Conservation (phyloP, 2,113 vertebrate species). For the Agapornis roseicollis region DNA sequence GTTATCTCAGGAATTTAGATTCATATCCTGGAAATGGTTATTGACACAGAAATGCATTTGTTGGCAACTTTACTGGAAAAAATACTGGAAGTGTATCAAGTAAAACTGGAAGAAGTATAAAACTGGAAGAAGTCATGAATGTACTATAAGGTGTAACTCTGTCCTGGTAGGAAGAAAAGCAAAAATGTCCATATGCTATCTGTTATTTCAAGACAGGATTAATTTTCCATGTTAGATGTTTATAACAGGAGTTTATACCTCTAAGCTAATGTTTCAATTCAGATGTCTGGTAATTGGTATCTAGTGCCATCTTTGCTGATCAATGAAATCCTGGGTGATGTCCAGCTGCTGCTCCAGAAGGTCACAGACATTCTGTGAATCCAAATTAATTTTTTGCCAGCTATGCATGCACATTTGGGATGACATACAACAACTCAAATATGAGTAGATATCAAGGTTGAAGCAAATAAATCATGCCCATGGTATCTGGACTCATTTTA, state of each 20-base stretch:
- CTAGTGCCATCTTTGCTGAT: neutral
- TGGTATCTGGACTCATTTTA: neutral
- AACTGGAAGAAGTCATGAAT: neutral
- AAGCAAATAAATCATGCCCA: neutral
- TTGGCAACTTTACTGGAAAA: neutral
- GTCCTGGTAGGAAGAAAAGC: neutral
- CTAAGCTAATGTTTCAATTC: neutral
- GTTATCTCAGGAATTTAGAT: conserved; percentile 2
- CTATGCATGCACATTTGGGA: neutral
- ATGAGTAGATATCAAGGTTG: neutral
- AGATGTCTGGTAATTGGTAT: neutral
- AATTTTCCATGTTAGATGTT: neutral
- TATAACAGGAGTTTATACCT: neutral
- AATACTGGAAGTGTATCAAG: neutral
- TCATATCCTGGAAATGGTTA: conserved; percentile 21
- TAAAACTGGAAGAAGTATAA: neutral
- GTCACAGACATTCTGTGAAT: neutral
- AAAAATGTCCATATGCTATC: neutral
- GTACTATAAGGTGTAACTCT: neutral
- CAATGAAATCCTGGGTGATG: neutral
- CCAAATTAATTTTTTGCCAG: neutral
- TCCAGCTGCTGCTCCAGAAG: neutral
- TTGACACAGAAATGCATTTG: conserved; percentile 35
- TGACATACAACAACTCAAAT: neutral
- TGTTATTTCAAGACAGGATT: neutral